Evolutionary conservation across 2,888 invertebrate genomes (phyloP).

Genomic region (Gari tellinella): DNA sequence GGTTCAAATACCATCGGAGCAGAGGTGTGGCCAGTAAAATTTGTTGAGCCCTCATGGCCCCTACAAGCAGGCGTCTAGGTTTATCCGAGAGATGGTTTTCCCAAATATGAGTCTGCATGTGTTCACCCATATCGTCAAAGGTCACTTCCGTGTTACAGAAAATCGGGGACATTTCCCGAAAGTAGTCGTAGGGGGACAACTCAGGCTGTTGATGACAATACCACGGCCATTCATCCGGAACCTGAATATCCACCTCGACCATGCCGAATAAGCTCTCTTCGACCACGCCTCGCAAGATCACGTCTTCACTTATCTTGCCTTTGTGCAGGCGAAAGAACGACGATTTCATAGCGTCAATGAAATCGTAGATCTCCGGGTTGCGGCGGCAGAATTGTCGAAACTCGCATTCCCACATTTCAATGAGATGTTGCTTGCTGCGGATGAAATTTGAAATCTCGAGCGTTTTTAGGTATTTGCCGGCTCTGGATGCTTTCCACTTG

Average conservation of each 20-base stretch:
- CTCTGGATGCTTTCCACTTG: neutral
- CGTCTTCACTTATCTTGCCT: conserved; percentile 2
- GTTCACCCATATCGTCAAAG: neutral
- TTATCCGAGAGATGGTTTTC: neutral
- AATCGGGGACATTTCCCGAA: conserved; percentile 10
- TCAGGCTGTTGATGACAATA: neutral
- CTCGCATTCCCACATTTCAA: too few relatives aligned
- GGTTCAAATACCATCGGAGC: neutral
- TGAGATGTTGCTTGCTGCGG: neutral
- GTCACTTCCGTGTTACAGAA: conserved; percentile 5
- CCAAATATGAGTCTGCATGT: neutral
- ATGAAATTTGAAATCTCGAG: neutral
- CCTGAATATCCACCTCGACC: conserved; percentile 5
- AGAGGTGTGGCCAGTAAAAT: conserved; percentile 1
- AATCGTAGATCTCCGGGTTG: too few relatives aligned
- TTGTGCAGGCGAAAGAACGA: neutral
- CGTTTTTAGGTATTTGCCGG: neutral
- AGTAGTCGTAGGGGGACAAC: neutral
- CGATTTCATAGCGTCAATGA: too few relatives aligned
- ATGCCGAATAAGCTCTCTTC: conserved; percentile 4
- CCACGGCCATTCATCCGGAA: conserved; percentile 2
- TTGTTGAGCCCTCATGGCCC: neutral
- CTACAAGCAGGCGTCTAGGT: neutral
- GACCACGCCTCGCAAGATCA: neutral
- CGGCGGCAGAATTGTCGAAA: too few relatives aligned